These are phyloP conservation scores for Aricia agestis DNA, from an alignment of 1,140 invertebrate genomes.

Conservation along the genomic window DNA sequence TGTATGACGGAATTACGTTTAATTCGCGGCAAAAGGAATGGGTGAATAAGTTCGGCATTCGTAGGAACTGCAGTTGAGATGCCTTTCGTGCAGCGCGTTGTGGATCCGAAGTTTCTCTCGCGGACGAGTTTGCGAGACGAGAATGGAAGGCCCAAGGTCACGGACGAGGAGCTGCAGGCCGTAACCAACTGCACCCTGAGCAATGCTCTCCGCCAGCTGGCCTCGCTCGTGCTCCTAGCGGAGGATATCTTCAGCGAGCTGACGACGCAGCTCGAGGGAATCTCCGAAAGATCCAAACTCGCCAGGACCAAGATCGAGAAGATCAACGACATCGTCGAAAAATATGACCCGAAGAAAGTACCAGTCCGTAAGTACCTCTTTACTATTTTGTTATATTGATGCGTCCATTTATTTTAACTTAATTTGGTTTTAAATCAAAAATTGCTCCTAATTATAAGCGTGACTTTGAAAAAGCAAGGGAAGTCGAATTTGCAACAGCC, in stretches of 20 bases:
- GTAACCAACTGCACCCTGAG: slow-evolving; percentile 86
- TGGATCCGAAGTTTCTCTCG: slow-evolving; percentile 82
- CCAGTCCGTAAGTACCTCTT: slow-evolving; percentile 86
- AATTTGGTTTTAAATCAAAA: neutral
- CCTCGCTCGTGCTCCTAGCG: slow-evolving; percentile 85
- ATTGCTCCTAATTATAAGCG: neutral
- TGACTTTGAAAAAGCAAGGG: neutral
- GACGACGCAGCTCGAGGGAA: slow-evolving; percentile 80
- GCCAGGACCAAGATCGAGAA: slow-evolving; percentile 79
- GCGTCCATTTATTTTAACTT: neutral
- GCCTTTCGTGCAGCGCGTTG: slow-evolving; percentile 84
- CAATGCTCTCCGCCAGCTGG: slow-evolving; percentile 85
- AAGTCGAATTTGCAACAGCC: neutral
- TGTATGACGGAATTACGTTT: slow-evolving; percentile 69
- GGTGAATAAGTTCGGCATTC: slow-evolving; percentile 53
- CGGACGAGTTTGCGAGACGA: slow-evolving; percentile 78
- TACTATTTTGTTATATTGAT: slow-evolving; percentile 11
- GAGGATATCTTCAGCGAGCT: slow-evolving; percentile 87
- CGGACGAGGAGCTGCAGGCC: slow-evolving; percentile 83
- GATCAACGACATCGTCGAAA: slow-evolving; percentile 79
- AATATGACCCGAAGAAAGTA: slow-evolving; percentile 86
- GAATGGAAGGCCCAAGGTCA: slow-evolving; percentile 76
- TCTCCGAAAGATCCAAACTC: slow-evolving; percentile 80
- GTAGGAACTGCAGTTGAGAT: slow-evolving; percentile 71
- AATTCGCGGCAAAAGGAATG: slow-evolving; percentile 63